These are phyloP conservation scores for Oxyura jamaicensis DNA, from an alignment of 2,113 vertebrate genomes.

Conservation along the genomic window DNA sequence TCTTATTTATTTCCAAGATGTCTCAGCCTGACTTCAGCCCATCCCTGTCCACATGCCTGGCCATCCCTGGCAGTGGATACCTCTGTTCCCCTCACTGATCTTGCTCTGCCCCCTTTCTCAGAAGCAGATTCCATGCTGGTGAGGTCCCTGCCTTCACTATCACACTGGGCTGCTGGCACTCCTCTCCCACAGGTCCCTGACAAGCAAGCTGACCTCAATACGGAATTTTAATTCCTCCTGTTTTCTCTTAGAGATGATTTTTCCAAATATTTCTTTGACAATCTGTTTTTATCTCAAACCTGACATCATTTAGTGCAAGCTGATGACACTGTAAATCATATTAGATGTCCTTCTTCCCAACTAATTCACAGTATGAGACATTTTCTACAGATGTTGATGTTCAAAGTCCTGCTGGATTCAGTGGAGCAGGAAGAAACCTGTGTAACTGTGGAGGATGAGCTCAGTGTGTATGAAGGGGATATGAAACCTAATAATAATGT, in stretches of 20 bases:
- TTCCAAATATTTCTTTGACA: neutral
- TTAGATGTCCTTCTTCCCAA: neutral
- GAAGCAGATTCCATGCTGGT: neutral
- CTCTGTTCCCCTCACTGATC: too few species aligned
- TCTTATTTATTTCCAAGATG: neutral
- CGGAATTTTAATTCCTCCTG: neutral
- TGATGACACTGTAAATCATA: neutral
- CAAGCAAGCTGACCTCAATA: accelerated
- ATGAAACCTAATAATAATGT: neutral
- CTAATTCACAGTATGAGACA: neutral
- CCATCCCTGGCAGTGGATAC: neutral
- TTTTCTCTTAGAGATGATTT: neutral
- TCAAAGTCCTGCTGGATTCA: neutral
- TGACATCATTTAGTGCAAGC: neutral
- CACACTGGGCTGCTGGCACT: accelerated
- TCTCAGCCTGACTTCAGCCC: neutral
- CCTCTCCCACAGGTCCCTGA: accelerated
- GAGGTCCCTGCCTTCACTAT: neutral
- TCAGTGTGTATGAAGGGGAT: neutral
- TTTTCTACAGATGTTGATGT: neutral
- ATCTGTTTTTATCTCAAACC: neutral
- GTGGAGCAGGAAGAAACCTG: neutral
- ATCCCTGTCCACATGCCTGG: accelerated
- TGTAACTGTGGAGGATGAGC: neutral
- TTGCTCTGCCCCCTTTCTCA: neutral